phyloP scores from a whole-genome alignment of 2,888 invertebrate genomes.

The Caenorhabditis sp. region DNA sequence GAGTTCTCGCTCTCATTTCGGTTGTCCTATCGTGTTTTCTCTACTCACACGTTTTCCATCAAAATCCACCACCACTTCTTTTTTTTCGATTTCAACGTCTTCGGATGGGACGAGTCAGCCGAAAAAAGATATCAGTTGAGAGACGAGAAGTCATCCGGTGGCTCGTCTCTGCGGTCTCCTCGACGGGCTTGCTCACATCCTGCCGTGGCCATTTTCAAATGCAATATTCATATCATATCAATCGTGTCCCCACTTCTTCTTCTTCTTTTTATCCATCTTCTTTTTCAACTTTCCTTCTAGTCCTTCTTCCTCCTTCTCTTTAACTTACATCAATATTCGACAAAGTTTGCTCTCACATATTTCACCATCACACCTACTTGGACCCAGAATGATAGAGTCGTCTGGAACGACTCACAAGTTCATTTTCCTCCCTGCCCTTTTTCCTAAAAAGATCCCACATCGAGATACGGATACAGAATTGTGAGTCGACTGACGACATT shows the following conservation, averaged over 20 bases:
- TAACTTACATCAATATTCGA: constrained; percentile 25
- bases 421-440: background rate
- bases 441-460: background rate
- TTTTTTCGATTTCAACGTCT: constrained; percentile 33
- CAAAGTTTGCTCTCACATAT: constrained; percentile 45
- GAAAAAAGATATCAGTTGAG: constrained; percentile 55
- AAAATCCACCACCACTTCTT: constrained; percentile 13
- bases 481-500: constrained; percentile 19
- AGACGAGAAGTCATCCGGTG: constrained; percentile 60
- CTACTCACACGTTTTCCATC: constrained; percentile 29
- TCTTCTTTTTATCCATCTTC: constrained; percentile 33
- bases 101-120: constrained; percentile 13
- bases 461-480: constrained; percentile 1
- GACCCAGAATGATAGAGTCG: constrained; percentile 28
- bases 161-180: constrained; percentile 39
- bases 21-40: constrained; percentile 16
- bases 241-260: constrained; percentile 53
- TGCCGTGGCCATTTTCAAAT: constrained; percentile 62
- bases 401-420: constrained; percentile 18
- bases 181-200: constrained; percentile 53
- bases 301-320: constrained; percentile 37
- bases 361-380: constrained; percentile 41
- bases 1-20: background rate
- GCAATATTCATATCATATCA: constrained; percentile 65
- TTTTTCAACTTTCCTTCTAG: constrained; percentile 21